Evolutionary conservation across 2,113 vertebrate genomes (phyloP).

Genomic region (Rhea americana): DNA sequence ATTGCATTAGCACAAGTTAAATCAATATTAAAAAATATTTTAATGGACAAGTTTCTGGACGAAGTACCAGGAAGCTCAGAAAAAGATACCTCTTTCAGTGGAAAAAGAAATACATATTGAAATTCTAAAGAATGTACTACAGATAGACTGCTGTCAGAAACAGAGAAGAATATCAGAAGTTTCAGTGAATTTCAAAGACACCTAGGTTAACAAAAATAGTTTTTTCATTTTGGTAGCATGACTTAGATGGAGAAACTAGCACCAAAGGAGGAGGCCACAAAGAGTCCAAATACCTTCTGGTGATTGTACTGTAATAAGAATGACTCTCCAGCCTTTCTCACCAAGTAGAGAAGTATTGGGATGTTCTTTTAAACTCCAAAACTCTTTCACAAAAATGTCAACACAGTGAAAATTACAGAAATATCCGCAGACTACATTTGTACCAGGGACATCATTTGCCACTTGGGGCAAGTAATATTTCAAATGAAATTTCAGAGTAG

Average conservation of each 20-base stretch:
- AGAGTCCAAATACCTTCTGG: constrained; percentile 10
- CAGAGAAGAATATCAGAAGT: neutral
- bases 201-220: neutral
- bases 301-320: neutral
- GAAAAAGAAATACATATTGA: neutral
- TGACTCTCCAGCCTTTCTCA: neutral
- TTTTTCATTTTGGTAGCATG: neutral
- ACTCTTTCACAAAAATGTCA: neutral
- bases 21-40: neutral
- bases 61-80: constrained; percentile 26
- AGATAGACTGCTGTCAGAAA: constrained; percentile 35
- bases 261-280: neutral
- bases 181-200: neutral
- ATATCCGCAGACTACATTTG: neutral
- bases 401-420: neutral
- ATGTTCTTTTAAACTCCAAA: neutral
- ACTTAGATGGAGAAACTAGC: constrained; percentile 15
- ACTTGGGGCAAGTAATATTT: constrained; percentile 24
- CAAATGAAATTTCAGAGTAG: neutral
- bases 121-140: neutral
- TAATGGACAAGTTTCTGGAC: constrained; percentile 41
- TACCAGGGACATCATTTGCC: neutral
- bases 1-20: constrained; percentile 7
- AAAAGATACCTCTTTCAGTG: neutral
- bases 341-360: neutral